A percentile compares a stretch with the other conserved stretches of the same genome.
Evolutionary conservation across 1,140 invertebrate genomes (phyloP).

Genomic region (Pogonus chalceus): DNA sequence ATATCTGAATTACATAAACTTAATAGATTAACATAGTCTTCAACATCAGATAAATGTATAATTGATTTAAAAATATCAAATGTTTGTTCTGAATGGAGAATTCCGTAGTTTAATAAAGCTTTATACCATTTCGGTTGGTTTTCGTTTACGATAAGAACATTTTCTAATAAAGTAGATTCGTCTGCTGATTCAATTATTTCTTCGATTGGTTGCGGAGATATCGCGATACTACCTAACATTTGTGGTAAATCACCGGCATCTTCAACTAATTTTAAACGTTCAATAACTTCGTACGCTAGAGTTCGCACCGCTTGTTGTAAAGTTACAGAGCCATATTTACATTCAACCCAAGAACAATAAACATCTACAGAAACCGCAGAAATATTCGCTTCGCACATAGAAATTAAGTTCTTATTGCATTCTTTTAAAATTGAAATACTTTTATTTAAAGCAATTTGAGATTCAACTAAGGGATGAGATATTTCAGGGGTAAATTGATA

Average conservation of each 20-base stretch:
- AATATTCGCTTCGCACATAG: background rate
- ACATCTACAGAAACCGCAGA: background rate
- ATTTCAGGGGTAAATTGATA: background rate
- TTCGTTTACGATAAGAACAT: background rate
- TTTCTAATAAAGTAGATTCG: background rate
- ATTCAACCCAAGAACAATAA: background rate
- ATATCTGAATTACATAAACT: background rate
- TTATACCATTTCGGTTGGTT: background rate
- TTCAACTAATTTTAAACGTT: background rate
- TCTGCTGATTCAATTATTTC: background rate
- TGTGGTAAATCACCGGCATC: background rate
- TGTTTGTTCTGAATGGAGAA: background rate
- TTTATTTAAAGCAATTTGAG: background rate
- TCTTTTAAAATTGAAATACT: background rate
- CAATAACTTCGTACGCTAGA: background rate
- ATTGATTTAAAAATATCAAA: background rate
- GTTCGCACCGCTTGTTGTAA: background rate
- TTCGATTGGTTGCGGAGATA: background rate
- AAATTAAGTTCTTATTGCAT: background rate
- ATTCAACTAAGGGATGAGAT: background rate
- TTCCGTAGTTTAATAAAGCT: background rate
- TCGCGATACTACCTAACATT: background rate
- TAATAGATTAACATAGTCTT: background rate
- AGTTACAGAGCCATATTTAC: background rate
- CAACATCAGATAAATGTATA: background rate